A percentile compares a stretch with the other conserved stretches of the same genome.
These are phyloP conservation scores for Equus quagga DNA, from an alignment of 2,113 vertebrate species.

Conservation along the genomic window DNA sequence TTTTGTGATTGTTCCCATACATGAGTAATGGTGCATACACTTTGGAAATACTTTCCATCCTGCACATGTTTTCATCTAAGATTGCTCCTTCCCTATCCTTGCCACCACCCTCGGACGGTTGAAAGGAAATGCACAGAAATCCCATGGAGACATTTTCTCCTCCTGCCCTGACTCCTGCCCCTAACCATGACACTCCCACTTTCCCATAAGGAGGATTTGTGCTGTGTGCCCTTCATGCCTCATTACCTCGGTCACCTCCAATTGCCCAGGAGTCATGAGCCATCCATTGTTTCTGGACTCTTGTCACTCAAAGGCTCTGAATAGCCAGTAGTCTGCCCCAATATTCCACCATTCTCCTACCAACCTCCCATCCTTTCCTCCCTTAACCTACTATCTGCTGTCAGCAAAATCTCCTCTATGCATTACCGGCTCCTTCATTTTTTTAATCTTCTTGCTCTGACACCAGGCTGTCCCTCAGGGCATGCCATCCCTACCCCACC, in stretches of 20 bases:
- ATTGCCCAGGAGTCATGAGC: too few relatives aligned
- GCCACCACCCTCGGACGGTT: neutral
- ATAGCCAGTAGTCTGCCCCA: fast-evolving
- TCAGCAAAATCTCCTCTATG: neutral
- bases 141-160: neutral
- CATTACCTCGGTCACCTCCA: neutral
- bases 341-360: neutral
- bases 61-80: neutral
- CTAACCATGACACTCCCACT: fast-evolving
- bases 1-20: neutral
- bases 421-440: neutral
- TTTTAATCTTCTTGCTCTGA: too few relatives aligned
- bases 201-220: neutral
- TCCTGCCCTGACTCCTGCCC: neutral
- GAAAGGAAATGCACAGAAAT: neutral
- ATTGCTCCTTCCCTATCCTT: neutral
- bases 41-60: neutral
- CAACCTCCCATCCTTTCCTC: neutral
- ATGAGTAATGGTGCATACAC: neutral
- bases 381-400: neutral
- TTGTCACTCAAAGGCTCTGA: neutral
- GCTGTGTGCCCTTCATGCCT: neutral
- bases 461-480: neutral
- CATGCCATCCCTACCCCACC: too few relatives aligned
- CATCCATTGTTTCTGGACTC: fast-evolving